These are phyloP conservation scores for Vultur gryphus DNA, from an alignment of 2,797 vertebrate species.

Conservation along the genomic window DNA sequence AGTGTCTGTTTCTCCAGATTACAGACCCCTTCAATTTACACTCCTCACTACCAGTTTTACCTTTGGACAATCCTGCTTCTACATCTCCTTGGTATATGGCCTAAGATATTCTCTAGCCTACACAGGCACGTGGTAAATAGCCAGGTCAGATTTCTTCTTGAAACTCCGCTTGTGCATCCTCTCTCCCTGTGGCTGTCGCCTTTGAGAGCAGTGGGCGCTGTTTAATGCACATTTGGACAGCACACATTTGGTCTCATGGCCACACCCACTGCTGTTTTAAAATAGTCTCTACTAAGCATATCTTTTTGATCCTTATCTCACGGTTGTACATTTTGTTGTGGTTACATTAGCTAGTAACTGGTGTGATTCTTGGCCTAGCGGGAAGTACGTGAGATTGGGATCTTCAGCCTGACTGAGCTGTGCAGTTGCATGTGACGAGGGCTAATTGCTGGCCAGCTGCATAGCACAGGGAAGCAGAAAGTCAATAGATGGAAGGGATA, in stretches of 20 bases:
- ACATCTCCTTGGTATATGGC: too few relatives aligned
- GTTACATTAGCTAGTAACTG: neutral
- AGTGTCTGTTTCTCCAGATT: neutral
- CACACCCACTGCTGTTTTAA: neutral
- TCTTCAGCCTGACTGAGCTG: neutral
- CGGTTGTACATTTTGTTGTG: neutral
- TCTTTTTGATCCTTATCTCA: neutral
- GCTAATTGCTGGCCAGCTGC: neutral
- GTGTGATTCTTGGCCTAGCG: neutral
- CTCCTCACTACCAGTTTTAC: neutral
- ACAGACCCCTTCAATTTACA: neutral
- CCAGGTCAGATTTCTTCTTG: neutral
- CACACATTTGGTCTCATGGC: neutral
- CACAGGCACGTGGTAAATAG: accelerated
- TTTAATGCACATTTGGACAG: neutral
- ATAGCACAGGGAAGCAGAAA: neutral
- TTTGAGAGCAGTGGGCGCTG: neutral
- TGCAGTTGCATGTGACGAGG: accelerated
- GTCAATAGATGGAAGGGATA: neutral
- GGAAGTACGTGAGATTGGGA: neutral
- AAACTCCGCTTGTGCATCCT: neutral
- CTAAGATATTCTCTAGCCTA: neutral
- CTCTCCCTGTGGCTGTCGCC: neutral
- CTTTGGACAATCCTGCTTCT: neutral
- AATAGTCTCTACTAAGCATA: neutral